Evolutionary conservation across 2,888 invertebrate genomes (phyloP).

Genomic region (Escarpia spicata): DNA sequence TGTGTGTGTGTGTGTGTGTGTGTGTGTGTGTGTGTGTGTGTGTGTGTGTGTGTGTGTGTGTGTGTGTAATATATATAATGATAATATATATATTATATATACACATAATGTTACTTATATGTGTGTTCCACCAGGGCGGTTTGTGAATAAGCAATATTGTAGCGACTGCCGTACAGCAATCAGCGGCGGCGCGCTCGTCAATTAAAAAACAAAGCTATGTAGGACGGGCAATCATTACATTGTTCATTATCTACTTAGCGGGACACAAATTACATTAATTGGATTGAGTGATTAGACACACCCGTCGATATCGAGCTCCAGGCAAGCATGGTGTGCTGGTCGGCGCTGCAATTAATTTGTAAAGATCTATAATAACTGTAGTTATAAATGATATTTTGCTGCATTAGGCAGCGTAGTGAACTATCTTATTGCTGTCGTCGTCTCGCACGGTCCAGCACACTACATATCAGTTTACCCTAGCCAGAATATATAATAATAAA

Average conservation of each 20-base stretch:
- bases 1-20: no score
- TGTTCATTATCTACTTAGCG: not conserved
- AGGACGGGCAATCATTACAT: not conserved
- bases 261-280: slow-evolving; percentile 7
- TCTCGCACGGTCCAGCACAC: not conserved
- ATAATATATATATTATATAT: no score
- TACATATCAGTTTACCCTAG: not conserved
- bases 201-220: not conserved
- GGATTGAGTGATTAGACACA: not conserved
- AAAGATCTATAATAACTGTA: not conserved
- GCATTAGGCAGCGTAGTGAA: not conserved
- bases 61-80: no score
- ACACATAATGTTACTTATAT: no score
- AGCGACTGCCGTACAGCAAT: not conserved
- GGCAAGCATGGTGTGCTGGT: not conserved
- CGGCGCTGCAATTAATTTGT: not conserved
- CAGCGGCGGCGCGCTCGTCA: not conserved
- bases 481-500: not conserved
- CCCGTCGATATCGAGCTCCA: not conserved
- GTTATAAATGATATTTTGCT: not conserved
- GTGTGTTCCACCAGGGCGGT: not conserved
- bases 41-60: no score
- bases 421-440: not conserved
- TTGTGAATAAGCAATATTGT: not conserved
- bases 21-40: no score